Percentiles rank a stretch among this genome's conserved stretches.
phyloP scores from a whole-genome alignment of 2,797 vertebrate genomes.

The Falco concolor region DNA sequence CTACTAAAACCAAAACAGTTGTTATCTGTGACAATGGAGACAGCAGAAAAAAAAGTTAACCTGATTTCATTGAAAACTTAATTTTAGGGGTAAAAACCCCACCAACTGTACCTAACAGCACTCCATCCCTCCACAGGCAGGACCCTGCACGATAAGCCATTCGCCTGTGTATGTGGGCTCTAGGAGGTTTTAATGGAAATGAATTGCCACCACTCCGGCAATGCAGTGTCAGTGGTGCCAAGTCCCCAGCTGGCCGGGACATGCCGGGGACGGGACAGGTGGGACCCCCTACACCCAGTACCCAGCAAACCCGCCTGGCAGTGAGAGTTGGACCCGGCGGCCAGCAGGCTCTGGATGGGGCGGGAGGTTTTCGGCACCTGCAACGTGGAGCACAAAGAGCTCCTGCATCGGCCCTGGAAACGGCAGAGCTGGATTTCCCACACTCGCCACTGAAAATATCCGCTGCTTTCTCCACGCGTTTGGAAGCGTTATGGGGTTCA shows the following conservation, averaged over 20 bases:
- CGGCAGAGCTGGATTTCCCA: not conserved
- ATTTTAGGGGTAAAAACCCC: not conserved
- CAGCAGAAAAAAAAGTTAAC: not conserved
- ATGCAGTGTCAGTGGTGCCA: rapidly evolving
- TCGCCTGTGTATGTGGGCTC: not conserved
- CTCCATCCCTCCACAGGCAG: not conserved
- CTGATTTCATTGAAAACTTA: not conserved
- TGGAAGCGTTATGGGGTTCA: not conserved
- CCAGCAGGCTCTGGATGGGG: rapidly evolving
- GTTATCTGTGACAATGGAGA: not conserved
- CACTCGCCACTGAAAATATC: not conserved
- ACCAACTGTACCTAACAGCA: not conserved
- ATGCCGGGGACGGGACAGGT: rapidly evolving
- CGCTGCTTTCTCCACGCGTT: rapidly evolving
- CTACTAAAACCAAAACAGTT: not conserved
- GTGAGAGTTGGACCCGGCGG: rapidly evolving
- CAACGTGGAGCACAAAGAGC: not conserved
- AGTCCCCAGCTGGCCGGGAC: not conserved
- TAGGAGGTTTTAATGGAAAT: not conserved
- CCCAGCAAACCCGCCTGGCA: rapidly evolving
- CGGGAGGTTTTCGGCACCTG: not conserved
- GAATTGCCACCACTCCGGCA: not conserved
- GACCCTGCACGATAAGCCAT: rapidly evolving
- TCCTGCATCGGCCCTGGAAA: not conserved
- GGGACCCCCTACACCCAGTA: rapidly evolving